phyloP scores from a whole-genome alignment of 2,888 invertebrate genomes.

The Trilocha varians region DNA sequence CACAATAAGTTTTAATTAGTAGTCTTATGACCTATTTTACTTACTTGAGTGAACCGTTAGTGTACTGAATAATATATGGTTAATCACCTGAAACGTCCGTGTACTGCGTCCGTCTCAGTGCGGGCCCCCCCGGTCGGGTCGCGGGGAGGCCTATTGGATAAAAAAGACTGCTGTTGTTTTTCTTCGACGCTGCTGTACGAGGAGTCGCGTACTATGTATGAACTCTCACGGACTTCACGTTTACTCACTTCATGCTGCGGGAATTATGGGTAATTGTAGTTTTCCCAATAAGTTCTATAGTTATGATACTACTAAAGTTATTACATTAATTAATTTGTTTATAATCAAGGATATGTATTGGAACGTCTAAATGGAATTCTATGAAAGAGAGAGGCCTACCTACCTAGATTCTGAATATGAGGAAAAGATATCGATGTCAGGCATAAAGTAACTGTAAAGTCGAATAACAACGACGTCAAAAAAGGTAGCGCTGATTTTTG shows the following conservation, averaged over 20 bases:
- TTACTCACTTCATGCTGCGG: conserved; percentile 54
- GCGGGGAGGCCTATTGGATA: conserved; percentile 75
- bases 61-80: neutral
- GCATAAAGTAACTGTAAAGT: no score
- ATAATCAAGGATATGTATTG: no score
- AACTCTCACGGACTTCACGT: conserved; percentile 59
- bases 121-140: conserved; percentile 70
- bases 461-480: no score
- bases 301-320: no score
- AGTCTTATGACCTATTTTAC: neutral
- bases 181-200: conserved; percentile 66
- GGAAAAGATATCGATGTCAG: no score
- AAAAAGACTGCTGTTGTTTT: conserved; percentile 69
- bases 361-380: no score
- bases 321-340: no score
- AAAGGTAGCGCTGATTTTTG: no score
- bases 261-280: neutral
- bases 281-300: neutral
- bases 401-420: no score
- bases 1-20: neutral
- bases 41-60: neutral
- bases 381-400: no score
- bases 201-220: conserved; percentile 63
- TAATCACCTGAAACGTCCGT: conserved; percentile 62
- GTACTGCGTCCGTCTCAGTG: conserved; percentile 73